Evolutionary conservation across 2,888 invertebrate genomes (phyloP), one percentile per base, ranked within the genome.

Genomic region (Pollenia labialis): DNA sequence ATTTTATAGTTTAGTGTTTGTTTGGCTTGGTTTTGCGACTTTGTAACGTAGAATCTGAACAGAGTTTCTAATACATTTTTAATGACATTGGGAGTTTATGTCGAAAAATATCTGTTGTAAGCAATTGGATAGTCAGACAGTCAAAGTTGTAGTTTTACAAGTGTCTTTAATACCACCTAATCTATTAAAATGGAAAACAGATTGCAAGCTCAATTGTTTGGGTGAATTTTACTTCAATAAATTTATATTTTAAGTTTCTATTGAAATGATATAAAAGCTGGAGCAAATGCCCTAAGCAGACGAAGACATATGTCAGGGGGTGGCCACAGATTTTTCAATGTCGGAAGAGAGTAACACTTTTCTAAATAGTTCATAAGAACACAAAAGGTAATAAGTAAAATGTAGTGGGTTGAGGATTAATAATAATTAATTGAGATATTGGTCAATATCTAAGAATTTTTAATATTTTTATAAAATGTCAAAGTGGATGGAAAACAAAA

Each of bases 131-230:
- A 46, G 48, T 2, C 42, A 50, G 32, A 46, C 12, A 46, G 40
- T 12, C 40, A n/a, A 69, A 60, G 46, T 52, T 68, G 46, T 48
- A 52, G 50, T 44, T 86, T 81, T 64, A 79, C 74, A 87, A 88
- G 89, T 89, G 90, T 91, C 75, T 88, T 90, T 90, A 90, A 91
- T 91, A 87, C 89, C 89, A 89, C 89, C 85, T 91, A 90, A 92
- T 91, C 90, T 90, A 91, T 92, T 92, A 91, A 90, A 91, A 90
- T 91, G 90, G 89, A 91, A 90, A 91, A 91, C 89, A 88, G 90
- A 90, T 81, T 85, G 48, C 81, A n/a, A 42, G 52, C 68, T 71
- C 42, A 64, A 46, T 64, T 56, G 64, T 71, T 16, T 56, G 74
- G 44, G 46, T 64, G 52, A 42, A 64, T 75, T 54, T 58, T 14